Evolutionary conservation across 2,113 vertebrate species (phyloP).

Genomic region (Gymnorhina tibicen): DNA sequence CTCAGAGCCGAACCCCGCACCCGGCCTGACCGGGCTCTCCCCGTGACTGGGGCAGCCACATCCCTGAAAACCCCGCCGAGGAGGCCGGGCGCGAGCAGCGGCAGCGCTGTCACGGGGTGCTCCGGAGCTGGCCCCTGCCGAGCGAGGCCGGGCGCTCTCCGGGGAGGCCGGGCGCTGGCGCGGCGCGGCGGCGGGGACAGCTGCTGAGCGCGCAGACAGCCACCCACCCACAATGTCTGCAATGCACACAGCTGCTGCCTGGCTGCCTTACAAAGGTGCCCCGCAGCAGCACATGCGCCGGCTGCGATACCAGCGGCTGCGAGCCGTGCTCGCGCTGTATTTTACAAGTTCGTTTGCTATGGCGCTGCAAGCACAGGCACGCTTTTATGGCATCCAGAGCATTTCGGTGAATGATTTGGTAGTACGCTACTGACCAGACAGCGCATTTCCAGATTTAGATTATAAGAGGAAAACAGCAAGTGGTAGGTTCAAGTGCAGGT

Average conservation of each 20-base stretch:
- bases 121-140: fast-evolving
- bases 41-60: neutral
- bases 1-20: neutral
- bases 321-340: neutral
- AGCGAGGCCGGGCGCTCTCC: neutral
- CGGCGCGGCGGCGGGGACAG: slow-evolving; percentile 12
- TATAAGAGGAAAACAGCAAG: slow-evolving; percentile 73
- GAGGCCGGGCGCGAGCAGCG: neutral
- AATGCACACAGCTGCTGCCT: slow-evolving; percentile 68
- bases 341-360: slow-evolving; percentile 57
- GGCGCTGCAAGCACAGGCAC: slow-evolving; percentile 46
- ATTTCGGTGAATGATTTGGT: slow-evolving; percentile 56
- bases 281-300: slow-evolving; percentile 40
- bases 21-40: neutral
- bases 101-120: neutral
- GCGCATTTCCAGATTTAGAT: slow-evolving; percentile 73
- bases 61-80: neutral
- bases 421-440: slow-evolving; percentile 57
- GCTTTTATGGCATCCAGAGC: slow-evolving; percentile 66
- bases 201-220: slow-evolving; percentile 46
- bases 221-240: slow-evolving; percentile 65
- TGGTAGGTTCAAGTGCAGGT: slow-evolving; percentile 75
- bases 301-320: neutral
- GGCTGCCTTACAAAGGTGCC: slow-evolving; percentile 66
- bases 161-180: neutral